phyloP scores from a whole-genome alignment of 2,113 vertebrate species.

The Pelecanoides urinatrix region DNA sequence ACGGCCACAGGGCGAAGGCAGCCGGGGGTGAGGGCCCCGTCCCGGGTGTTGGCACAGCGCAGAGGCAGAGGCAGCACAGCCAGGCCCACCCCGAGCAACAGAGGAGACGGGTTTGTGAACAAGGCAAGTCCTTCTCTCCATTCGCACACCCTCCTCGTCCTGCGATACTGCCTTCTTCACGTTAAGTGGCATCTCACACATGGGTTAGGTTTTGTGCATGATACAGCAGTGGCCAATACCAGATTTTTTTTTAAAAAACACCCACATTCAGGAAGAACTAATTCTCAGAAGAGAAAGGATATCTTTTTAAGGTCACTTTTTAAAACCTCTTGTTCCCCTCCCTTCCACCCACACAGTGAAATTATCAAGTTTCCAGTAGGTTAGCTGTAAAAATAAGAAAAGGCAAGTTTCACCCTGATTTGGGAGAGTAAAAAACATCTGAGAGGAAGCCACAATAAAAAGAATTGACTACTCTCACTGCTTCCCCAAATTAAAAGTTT shows the following conservation, averaged over 20 bases:
- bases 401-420: slow-evolving; percentile 37
- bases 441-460: not conserved
- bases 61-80: not conserved
- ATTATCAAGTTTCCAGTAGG: slow-evolving; percentile 1
- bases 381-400: slow-evolving; percentile 13
- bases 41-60: slow-evolving; percentile 6
- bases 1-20: not conserved
- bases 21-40: not conserved
- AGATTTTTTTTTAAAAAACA: no score
- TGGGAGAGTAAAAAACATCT: not conserved
- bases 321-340: not conserved
- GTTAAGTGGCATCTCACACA: not conserved
- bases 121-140: not conserved
- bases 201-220: not conserved
- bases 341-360: not conserved
- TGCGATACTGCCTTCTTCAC: not conserved
- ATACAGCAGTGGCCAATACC: not conserved
- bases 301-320: slow-evolving; percentile 60
- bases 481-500: slow-evolving; percentile 2
- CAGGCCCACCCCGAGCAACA: not conserved
- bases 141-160: not conserved
- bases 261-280: not conserved
- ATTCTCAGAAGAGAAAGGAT: not conserved
- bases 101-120: not conserved
- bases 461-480: not conserved